These are phyloP conservation scores for Zaprionus africanus DNA, from an alignment of 1,140 invertebrate species.

Conservation along the genomic window DNA sequence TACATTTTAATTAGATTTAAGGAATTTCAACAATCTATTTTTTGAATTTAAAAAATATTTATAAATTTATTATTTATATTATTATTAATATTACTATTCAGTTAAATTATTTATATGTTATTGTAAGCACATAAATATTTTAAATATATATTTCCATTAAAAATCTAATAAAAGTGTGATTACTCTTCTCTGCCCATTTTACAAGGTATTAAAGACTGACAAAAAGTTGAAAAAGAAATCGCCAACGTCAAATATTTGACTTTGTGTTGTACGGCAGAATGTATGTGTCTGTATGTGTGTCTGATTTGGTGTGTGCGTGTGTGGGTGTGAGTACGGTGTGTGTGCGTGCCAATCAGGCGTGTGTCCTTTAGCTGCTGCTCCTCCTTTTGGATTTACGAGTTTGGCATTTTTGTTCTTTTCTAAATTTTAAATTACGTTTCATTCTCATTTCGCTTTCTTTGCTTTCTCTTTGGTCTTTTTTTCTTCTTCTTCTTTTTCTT, in stretches of 20 bases:
- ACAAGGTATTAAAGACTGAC: slow-evolving; percentile 14
- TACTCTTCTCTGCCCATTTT: background rate
- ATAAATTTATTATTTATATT: too few species aligned
- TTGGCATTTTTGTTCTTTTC: slow-evolving; percentile 63
- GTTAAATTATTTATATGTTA: background rate
- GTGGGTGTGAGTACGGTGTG: slow-evolving; percentile 34
- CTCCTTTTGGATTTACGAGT: slow-evolving; percentile 56
- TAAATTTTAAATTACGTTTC: slow-evolving; percentile 78
- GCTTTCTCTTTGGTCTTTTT: slow-evolving; percentile 14
- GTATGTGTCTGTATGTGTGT: slow-evolving; percentile 26
- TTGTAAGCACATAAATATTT: background rate
- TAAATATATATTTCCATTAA: background rate
- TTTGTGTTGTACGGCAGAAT: slow-evolving; percentile 57
- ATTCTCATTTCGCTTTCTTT: slow-evolving; percentile 30
- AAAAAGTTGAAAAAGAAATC: slow-evolving; percentile 79
- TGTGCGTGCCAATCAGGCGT: slow-evolving; percentile 79
- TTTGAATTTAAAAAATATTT: too few species aligned
- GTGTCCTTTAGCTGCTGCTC: slow-evolving; percentile 57
- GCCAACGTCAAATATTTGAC: slow-evolving; percentile 78
- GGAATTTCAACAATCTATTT: too few species aligned
- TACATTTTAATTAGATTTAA: too few species aligned
- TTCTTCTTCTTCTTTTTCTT: slow-evolving; percentile 32
- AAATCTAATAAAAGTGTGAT: background rate
- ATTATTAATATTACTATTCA: too few species aligned
- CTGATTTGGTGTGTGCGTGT: slow-evolving; percentile 23